phyloP scores from a whole-genome alignment of 1,140 invertebrate genomes.

The Dendrolimus kikuchii region DNA sequence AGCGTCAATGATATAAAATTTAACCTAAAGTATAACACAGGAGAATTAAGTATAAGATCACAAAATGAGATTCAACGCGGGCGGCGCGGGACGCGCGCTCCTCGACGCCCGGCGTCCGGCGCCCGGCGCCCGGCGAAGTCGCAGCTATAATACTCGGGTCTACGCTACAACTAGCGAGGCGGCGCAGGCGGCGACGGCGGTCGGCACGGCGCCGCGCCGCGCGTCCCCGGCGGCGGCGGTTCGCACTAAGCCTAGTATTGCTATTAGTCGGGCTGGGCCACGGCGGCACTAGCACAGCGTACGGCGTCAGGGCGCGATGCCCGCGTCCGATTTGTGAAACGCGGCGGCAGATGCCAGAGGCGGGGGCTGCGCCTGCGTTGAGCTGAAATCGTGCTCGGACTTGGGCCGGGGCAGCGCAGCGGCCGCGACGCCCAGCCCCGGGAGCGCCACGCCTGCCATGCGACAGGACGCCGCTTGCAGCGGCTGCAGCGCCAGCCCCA shows the following conservation, averaged over 20 bases:
- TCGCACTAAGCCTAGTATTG: conserved; percentile 69
- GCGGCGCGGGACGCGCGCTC: conserved; percentile 33
- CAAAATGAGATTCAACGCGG: conserved; percentile 71
- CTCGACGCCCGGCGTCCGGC: conserved; percentile 18
- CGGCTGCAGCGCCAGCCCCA: conserved; percentile 78
- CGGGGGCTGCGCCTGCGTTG: conserved; percentile 71
- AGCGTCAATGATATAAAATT: conserved; percentile 72
- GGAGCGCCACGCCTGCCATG: conserved; percentile 75
- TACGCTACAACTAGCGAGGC: conserved; percentile 67
- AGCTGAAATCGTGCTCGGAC: conserved; percentile 87
- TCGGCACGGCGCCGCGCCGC: conserved; percentile 29
- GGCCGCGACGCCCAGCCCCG: conserved; percentile 74
- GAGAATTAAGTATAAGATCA: conserved; percentile 73
- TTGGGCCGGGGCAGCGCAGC: conserved; percentile 82
- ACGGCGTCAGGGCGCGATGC: conserved; percentile 83
- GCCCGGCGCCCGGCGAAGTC: conserved; percentile 57
- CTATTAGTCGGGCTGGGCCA: conserved; percentile 38
- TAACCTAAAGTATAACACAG: conserved; percentile 73
- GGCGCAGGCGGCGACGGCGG: conserved; percentile 25
- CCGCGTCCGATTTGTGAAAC: conserved; percentile 86
- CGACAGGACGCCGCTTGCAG: conserved; percentile 75
- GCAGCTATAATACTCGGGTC: conserved; percentile 61
- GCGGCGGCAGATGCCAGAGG: conserved; percentile 73
- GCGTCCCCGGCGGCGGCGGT: conserved; percentile 7
- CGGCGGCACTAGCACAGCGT: conserved; percentile 74